Evolutionary conservation across 2,797 vertebrate species (phyloP).

Genomic region (Hozukius guyotensis): DNA sequence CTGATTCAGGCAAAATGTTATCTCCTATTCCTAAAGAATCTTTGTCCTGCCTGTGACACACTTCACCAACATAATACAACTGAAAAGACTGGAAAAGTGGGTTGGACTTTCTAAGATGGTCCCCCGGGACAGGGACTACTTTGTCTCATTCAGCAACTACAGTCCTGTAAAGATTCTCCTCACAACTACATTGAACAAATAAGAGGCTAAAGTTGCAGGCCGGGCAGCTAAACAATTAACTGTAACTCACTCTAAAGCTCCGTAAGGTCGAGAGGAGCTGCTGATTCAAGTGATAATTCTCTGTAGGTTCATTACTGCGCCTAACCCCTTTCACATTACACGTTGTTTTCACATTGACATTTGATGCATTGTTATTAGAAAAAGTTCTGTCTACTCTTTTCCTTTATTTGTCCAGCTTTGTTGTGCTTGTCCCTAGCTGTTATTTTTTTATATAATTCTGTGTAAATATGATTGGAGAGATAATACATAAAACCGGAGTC

Average conservation of each 20-base stretch:
- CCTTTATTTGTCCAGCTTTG: too few relatives aligned
- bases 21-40: background rate
- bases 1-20: background rate
- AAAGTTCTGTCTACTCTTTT: too few relatives aligned
- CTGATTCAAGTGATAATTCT: background rate
- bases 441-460: too few relatives aligned
- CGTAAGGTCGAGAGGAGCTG: background rate
- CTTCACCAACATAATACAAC: background rate
- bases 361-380: background rate
- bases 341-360: background rate
- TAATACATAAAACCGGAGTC: too few relatives aligned
- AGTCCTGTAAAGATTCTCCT: background rate
- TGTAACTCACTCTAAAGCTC: background rate
- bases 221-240: background rate
- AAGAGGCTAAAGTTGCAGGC: background rate
- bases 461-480: too few relatives aligned
- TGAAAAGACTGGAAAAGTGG: conserved; percentile 3
- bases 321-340: background rate
- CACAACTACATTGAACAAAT: background rate
- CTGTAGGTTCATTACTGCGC: background rate
- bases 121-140: conserved; percentile 8
- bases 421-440: too few relatives aligned
- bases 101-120: conserved; percentile 1
- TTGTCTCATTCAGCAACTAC: conserved; percentile 18
- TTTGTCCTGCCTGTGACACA: conserved; percentile 8